These are phyloP conservation scores for Oxystoma pomonae DNA, from an alignment of 2,888 invertebrate genomes.

Conservation along the genomic window DNA sequence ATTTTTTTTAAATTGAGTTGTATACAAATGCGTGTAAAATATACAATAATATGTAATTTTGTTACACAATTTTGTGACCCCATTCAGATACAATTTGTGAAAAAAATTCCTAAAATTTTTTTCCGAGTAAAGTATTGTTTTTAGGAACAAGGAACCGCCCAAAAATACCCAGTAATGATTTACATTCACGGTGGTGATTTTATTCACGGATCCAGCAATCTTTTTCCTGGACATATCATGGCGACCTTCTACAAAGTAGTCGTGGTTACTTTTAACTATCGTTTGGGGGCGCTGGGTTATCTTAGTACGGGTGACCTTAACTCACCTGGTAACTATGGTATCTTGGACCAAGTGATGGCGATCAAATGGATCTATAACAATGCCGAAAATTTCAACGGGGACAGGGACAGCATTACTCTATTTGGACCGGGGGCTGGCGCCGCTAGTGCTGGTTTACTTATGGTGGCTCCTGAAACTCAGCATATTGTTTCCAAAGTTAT, in stretches of 20 bases:
- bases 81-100: too few species aligned
- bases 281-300: conserved; percentile 88
- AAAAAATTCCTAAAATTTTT: too few species aligned
- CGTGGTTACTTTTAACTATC: conserved; percentile 90
- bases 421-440: conserved; percentile 92
- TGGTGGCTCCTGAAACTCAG: conserved; percentile 78
- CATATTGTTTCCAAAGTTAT: conserved; percentile 77
- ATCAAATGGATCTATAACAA: conserved; percentile 88
- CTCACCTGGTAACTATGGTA: conserved; percentile 91
- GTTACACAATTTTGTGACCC: too few species aligned
- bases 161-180: conserved; percentile 86
- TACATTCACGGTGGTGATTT: conserved; percentile 96
- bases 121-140: too few species aligned
- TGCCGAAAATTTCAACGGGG: conserved; percentile 82
- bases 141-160: conserved; percentile 52
- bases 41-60: too few species aligned
- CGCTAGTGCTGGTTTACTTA: conserved; percentile 83
- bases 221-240: conserved; percentile 83
- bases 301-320: conserved; percentile 85
- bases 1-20: too few species aligned
- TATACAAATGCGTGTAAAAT: too few species aligned
- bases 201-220: conserved; percentile 83
- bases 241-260: conserved; percentile 88
- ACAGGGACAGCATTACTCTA: conserved; percentile 75
- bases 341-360: conserved; percentile 87